Base-by-base conservation (phyloP, 2,888 invertebrate genomes). In the Noctuana brunneofusca region DNA sequence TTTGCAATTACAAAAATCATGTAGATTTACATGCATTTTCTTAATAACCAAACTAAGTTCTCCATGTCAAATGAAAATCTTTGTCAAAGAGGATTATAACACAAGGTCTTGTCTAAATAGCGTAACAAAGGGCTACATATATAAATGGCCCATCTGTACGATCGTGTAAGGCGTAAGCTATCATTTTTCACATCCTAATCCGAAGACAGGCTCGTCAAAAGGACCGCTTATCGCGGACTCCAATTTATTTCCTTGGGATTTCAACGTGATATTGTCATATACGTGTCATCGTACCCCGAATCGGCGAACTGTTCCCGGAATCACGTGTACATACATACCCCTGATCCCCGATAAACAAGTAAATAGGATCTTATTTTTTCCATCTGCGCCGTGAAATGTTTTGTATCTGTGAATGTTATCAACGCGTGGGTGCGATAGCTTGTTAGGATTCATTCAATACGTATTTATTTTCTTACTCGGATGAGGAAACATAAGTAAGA, bases 121-220 rank as follows among this genome's bases (percentile, higher is more conserved):
- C 22, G 74, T 78, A 74, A 82, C 84, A 82, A 81, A 84, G 75
- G 72, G 75, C 74, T 75, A 27, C 74, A 75, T n/a, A n/a, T n/a
- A n/a, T 74, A 67, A 78, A 69, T 72, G 72, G 72, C 78, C 76
- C 75, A 71, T 76, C 75, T 76, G 75, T 67, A 77, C 65, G 64
- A 64, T 65, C 67, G 65, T 65, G 38, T 38, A 14, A 38, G 38
- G 14, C 38, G 70, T 84, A 83, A 85, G 88, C 89, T 81, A 86
- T 89, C 86, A 90, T 90, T 90, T 91, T 90, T 91, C 90, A 90
- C 81, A 70, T 71, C 84, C 81, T 90, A 89, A 91, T 90, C 89
- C 89, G 81, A 79, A 81, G 86, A 86, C 86, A 83, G 80, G 78
- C 81, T 89, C 89, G 89, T 90, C 89, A 90, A 89, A 90, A 89